A percentile compares a stretch with the other conserved stretches of the same genome.
Evolutionary conservation across 2,113 vertebrate genomes (phyloP).

Genomic region (Laticauda colubrina): DNA sequence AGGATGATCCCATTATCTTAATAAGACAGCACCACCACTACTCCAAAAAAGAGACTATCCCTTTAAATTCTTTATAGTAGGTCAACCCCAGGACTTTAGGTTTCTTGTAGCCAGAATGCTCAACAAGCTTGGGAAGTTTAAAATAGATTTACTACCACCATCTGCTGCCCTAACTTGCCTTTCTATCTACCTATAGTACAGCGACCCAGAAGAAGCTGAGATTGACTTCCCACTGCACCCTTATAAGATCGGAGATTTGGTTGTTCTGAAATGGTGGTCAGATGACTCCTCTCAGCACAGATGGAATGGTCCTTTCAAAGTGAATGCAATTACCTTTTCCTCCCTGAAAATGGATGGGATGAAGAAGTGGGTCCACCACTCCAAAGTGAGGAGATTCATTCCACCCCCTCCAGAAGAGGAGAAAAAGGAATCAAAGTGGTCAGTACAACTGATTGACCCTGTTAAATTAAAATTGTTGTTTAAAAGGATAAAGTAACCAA

Average conservation of each 20-base stretch:
- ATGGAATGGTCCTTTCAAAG: neutral
- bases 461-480: neutral
- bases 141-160: neutral
- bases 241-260: neutral
- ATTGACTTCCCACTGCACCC: neutral
- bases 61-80: neutral
- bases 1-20: neutral
- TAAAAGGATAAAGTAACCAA: neutral
- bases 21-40: neutral
- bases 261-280: neutral
- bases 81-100: neutral
- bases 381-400: neutral
- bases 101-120: neutral
- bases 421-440: neutral
- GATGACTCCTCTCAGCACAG: neutral
- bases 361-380: neutral
- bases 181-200: neutral
- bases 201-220: neutral
- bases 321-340: neutral
- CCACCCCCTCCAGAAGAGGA: neutral
- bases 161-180: neutral
- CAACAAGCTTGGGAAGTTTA: neutral
- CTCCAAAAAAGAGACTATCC: neutral
- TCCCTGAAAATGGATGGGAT: neutral
- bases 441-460: neutral